phyloP scores from a whole-genome alignment of 2,797 vertebrate genomes.

The Characodon lateralis region DNA sequence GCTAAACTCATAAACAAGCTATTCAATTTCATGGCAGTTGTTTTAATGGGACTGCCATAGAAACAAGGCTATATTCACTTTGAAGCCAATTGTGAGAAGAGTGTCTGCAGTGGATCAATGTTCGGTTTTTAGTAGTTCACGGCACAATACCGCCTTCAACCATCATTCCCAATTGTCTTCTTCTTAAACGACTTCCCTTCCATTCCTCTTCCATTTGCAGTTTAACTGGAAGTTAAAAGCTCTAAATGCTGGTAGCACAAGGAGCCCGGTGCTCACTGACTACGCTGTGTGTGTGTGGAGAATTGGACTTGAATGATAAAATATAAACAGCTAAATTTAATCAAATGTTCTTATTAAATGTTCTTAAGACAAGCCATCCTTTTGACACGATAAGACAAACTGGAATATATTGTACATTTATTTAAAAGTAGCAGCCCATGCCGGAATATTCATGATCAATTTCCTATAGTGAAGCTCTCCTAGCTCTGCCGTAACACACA shows the following conservation, averaged over 20 bases:
- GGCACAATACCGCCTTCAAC: constrained; percentile 51
- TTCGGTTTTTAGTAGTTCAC: constrained; percentile 15
- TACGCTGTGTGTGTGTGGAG: constrained; percentile 38
- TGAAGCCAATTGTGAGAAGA: constrained; percentile 50
- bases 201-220: constrained; percentile 51
- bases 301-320: constrained; percentile 39
- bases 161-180: constrained; percentile 56
- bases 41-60: constrained; percentile 60
- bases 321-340: constrained; percentile 53
- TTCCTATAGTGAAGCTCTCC: constrained; percentile 13
- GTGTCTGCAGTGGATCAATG: constrained; percentile 42
- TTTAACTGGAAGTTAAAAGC: constrained; percentile 65
- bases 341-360: constrained; percentile 19
- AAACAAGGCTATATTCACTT: constrained; percentile 41
- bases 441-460: constrained; percentile 9
- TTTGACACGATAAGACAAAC: constrained; percentile 26
- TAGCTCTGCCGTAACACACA: constrained; percentile 26
- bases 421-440: constrained; percentile 14
- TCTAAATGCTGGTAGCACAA: constrained; percentile 52
- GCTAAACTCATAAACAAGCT: constrained; percentile 60
- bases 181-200: constrained; percentile 68
- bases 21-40: constrained; percentile 62
- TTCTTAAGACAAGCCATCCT: constrained; percentile 5
- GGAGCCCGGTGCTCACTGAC: constrained; percentile 26
- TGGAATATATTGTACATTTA: constrained; percentile 23